Evolutionary conservation across 2,113 vertebrate genomes (phyloP).

Genomic region (Galemys pyrenaicus): DNA sequence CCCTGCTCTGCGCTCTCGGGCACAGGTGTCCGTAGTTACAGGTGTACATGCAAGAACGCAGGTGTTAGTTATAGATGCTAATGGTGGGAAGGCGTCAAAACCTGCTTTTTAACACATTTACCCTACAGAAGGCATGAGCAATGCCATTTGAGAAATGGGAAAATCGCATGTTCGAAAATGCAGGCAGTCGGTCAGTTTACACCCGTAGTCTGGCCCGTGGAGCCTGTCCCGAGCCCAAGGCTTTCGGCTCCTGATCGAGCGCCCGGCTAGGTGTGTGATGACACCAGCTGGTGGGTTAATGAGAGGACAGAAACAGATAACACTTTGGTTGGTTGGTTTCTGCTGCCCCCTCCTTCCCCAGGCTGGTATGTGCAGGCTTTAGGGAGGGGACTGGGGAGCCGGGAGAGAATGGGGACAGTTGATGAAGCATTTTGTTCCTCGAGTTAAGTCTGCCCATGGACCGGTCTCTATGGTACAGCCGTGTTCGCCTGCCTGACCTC

Average conservation of each 20-base stretch:
- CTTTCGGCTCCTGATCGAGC: accelerated
- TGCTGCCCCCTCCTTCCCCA: not conserved
- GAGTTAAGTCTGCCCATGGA: not conserved
- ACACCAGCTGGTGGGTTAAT: accelerated
- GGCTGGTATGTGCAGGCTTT: not conserved
- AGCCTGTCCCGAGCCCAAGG: not conserved
- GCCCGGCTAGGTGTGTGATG: not conserved
- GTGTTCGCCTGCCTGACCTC: not conserved
- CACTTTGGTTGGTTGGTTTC: not conserved
- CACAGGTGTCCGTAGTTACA: too few species aligned
- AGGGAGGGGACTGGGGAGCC: accelerated
- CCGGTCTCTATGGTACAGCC: not conserved
- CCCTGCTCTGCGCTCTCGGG: too few species aligned
- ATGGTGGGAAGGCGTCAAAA: too few species aligned
- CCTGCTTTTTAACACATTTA: too few species aligned
- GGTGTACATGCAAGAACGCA: too few species aligned
- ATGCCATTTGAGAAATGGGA: not conserved
- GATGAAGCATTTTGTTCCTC: not conserved
- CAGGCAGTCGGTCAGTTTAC: not conserved
- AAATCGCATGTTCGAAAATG: not conserved
- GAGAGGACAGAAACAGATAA: not conserved
- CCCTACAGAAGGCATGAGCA: too few species aligned
- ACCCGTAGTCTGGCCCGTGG: accelerated
- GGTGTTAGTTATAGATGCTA: too few species aligned
- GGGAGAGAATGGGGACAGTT: not conserved